phyloP scores from a whole-genome alignment of 2,113 vertebrate species.

The Crypturellus undulatus region DNA sequence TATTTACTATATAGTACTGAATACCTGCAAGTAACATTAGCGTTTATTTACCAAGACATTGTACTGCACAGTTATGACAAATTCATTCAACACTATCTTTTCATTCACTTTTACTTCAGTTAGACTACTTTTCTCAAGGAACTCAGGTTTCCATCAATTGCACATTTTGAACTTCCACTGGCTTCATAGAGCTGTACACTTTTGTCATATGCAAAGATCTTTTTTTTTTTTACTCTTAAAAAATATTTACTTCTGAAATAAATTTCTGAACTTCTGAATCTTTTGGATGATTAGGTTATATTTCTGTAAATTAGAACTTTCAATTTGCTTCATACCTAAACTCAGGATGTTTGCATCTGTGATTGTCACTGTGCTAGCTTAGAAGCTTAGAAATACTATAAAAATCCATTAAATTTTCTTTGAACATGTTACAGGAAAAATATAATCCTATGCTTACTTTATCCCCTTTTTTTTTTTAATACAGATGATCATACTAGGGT shows the following conservation, averaged over 20 bases:
- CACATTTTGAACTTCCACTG: neutral
- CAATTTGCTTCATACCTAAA: neutral
- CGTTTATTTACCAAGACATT: neutral
- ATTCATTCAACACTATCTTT: neutral
- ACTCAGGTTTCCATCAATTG: neutral
- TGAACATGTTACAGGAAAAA: neutral
- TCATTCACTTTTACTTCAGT: neutral
- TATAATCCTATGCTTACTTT: slow-evolving; percentile 11
- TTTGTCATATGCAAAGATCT: neutral
- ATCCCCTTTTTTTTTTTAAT: slow-evolving; percentile 51
- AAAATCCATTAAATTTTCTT: neutral
- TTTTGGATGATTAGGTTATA: neutral
- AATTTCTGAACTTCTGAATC: neutral
- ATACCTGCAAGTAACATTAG: neutral
- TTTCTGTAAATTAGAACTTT: neutral
- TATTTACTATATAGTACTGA: neutral
- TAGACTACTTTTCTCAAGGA: neutral
- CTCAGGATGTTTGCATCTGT: neutral
- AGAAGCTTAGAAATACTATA: neutral
- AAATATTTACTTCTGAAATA: neutral
- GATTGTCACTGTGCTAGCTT: neutral
- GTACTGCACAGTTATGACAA: neutral
- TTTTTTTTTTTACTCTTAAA: neutral
- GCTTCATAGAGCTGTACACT: neutral
- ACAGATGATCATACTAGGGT: slow-evolving; percentile 96